Percentiles rank a stretch among this genome's conserved stretches.
Evolutionary conservation across 2,113 vertebrate species (phyloP).

Genomic region (Cisticola juncidis): DNA sequence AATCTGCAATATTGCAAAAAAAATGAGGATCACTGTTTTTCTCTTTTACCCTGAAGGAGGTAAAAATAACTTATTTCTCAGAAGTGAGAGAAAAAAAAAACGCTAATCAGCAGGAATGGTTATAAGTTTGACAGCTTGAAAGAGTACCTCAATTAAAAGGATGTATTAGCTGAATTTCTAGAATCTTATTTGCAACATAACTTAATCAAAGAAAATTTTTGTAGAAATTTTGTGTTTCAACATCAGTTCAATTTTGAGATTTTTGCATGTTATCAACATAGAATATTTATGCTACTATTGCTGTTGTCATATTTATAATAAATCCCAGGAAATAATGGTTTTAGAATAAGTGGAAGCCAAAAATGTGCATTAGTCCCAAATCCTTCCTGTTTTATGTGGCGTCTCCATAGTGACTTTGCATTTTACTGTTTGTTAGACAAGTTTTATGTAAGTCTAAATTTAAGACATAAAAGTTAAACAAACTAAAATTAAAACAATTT

Average conservation of each 20-base stretch:
- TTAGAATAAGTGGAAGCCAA: not conserved
- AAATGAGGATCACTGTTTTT: not conserved
- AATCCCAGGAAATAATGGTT: not conserved
- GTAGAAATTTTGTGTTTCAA: not conserved
- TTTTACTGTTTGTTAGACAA: not conserved
- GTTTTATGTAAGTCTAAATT: conserved; percentile 28
- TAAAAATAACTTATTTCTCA: not conserved
- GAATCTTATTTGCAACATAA: not conserved
- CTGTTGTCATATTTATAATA: not conserved
- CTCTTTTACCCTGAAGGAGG: not conserved
- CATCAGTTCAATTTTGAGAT: not conserved
- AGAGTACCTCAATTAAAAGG: conserved; percentile 12
- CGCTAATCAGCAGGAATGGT: not conserved
- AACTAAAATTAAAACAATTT: conserved; percentile 41
- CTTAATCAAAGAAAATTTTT: not conserved
- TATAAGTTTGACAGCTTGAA: conserved; percentile 26
- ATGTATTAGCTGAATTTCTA: not conserved
- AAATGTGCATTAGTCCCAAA: not conserved
- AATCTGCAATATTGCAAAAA: not conserved
- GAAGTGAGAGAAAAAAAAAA: not conserved
- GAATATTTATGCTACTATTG: not conserved
- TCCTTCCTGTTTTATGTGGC: not conserved
- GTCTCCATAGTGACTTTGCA: not conserved
- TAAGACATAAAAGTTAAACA: not conserved
- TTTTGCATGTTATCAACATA: not conserved